Base-by-base conservation (phyloP, 2,797 vertebrate genomes). In the Melanotaenia maccullochi region DNA sequence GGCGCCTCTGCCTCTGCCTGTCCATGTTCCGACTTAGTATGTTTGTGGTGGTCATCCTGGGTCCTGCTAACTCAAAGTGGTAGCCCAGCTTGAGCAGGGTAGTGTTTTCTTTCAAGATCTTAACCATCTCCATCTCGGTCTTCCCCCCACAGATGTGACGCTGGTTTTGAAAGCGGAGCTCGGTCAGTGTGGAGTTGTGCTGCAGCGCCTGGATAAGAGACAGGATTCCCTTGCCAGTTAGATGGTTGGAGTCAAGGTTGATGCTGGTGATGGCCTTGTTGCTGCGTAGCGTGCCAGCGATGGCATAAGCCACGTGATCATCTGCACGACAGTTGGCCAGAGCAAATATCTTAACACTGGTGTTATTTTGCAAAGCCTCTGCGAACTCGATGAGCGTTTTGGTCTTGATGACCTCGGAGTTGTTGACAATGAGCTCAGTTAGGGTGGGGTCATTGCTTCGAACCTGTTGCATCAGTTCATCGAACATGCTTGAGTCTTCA, bases 21-120 rank as follows among this genome's bases (percentile, higher is more conserved):
- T 99, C 98, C 97, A 99, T 97, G 90, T 99, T 99, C 32, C 98
- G 96, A 90, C 98, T 99, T 70, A 99, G 93, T 79, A 99, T 95
- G 90, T 96, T 98, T 47, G 98, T 99, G 62, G 97, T 97, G 0
- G 98, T 97, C 98, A 99, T 99, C 35, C 98, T 95, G 2, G 98
- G 98, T 0, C 98, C 98, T 0, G 97, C 97, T 71, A 99, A 85
- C 92, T 99, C 98, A 0, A 99, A 99, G 87, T 98, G 97, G 87
- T 99, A 99, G 67, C 98, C 98, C 76, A 99, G 93, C 85, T 98
- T 99, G 68, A 99, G 95, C 60, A 99, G 90, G 0, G 98, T 96
- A 75, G 94, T 96, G 91, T 99, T 99, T 5, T 99, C 97, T 80
- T 96, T 97, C 67, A 99, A 94, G 38, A 99, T 93, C 81, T 96